phyloP scores from a whole-genome alignment of 2,113 vertebrate genomes.

The Mastomys coucha region DNA sequence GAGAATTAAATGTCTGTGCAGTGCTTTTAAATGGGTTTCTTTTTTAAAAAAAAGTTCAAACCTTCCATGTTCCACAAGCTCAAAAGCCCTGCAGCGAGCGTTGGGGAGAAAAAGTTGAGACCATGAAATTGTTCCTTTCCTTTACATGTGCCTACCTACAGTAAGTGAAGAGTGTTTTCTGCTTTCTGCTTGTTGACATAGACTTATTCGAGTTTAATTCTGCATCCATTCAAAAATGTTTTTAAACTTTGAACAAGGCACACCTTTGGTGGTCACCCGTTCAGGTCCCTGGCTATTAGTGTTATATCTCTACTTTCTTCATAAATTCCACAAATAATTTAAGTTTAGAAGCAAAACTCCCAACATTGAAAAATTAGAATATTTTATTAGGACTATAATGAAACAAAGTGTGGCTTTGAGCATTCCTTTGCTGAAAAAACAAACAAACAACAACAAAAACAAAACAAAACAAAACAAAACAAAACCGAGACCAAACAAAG shows the following conservation, averaged over 20 bases:
- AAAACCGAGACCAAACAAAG: not conserved
- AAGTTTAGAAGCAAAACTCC: slow-evolving; percentile 43
- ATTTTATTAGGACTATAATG: slow-evolving; percentile 7
- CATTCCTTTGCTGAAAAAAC: not conserved
- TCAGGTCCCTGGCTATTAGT: not conserved
- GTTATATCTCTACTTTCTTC: not conserved
- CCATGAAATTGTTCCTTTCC: slow-evolving; percentile 43
- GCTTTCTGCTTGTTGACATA: not conserved
- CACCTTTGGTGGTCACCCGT: not conserved
- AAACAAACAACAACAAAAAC: too few species aligned
- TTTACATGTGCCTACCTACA: not conserved
- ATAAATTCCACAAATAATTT: not conserved
- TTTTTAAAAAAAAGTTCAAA: slow-evolving; percentile 68
- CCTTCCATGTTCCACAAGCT: slow-evolving; percentile 44
- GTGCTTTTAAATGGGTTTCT: slow-evolving; percentile 80
- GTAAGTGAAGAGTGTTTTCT: slow-evolving; percentile 18
- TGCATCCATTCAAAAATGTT: not conserved
- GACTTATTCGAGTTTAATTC: slow-evolving; percentile 55
- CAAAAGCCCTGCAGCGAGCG: slow-evolving; percentile 21
- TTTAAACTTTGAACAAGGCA: not conserved
- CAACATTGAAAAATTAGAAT: slow-evolving; percentile 34
- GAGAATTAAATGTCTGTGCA: slow-evolving; percentile 77
- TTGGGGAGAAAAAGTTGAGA: not conserved
- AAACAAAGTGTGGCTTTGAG: slow-evolving; percentile 1
- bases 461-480: too few species aligned